These are phyloP conservation scores for Drosophila pullipes DNA, from an alignment of 2,888 invertebrate genomes.

Conservation along the genomic window DNA sequence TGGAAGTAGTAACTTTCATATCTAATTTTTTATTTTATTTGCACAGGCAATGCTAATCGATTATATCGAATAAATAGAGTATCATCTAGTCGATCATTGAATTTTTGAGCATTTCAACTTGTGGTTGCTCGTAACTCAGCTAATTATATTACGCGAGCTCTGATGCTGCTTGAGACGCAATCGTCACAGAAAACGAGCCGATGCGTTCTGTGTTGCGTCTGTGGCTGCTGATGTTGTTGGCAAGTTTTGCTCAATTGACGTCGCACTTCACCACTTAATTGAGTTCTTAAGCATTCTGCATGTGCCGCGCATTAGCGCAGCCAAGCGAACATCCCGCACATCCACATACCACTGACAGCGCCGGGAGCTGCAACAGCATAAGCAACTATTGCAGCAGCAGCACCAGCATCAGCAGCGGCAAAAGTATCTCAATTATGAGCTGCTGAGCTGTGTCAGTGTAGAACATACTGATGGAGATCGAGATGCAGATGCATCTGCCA, in stretches of 20 bases:
- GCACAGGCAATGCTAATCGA: not conserved
- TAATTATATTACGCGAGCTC: constrained; percentile 42
- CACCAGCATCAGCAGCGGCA: constrained; percentile 5
- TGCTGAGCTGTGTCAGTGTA: constrained; percentile 16
- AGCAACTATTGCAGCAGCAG: not conserved
- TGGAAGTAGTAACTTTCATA: not conserved
- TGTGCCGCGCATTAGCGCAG: constrained; percentile 54
- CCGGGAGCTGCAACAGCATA: not conserved
- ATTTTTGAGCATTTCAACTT: not conserved
- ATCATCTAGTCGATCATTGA: not conserved
- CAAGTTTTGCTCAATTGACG: constrained; percentile 39
- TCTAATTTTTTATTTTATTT: not conserved
- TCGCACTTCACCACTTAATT: constrained; percentile 61
- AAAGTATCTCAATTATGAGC: constrained; percentile 60
- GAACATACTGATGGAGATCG: constrained; percentile 21
- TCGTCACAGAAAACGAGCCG: constrained; percentile 8
- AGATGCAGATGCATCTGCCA: constrained; percentile 12
- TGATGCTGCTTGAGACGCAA: constrained; percentile 1
- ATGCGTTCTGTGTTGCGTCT: constrained; percentile 6
- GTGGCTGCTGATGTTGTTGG: constrained; percentile 4
- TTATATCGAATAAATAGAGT: not conserved
- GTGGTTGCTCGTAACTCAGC: constrained; percentile 18
- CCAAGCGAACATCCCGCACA: constrained; percentile 51
- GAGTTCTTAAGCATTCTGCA: constrained; percentile 66
- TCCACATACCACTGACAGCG: constrained; percentile 33